These are phyloP conservation scores for Drosophila bipectinata DNA, from an alignment of 1,140 invertebrate genomes.

Conservation along the genomic window DNA sequence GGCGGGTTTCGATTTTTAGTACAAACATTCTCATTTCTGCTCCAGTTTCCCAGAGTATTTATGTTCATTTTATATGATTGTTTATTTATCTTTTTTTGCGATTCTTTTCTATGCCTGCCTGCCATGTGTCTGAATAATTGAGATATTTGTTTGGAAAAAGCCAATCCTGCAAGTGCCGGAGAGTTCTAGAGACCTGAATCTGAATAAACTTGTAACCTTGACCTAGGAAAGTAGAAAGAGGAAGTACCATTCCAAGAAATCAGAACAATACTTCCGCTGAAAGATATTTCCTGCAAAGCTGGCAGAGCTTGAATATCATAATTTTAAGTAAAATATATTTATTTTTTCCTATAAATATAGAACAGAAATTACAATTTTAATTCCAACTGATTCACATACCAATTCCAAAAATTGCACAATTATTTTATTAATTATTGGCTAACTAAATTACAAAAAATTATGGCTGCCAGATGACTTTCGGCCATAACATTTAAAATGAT, in stretches of 20 bases:
- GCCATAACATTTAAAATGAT: neutral
- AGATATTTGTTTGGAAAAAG: slow-evolving; percentile 29
- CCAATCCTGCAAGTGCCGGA: neutral
- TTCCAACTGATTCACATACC: too few relatives aligned
- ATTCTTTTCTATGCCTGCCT: slow-evolving; percentile 9
- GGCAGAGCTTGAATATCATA: too few relatives aligned
- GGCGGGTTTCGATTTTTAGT: slow-evolving; percentile 36
- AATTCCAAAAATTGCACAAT: neutral
- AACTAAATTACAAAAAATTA: neutral
- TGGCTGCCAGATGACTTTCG: neutral
- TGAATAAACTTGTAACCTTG: slow-evolving; percentile 14
- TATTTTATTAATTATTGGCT: slow-evolving; percentile 1
- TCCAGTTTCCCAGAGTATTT: slow-evolving; percentile 18
- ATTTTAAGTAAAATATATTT: too few relatives aligned
- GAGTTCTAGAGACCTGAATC: neutral
- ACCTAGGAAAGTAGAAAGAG: neutral
- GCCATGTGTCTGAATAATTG: slow-evolving; percentile 31
- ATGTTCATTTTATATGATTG: slow-evolving; percentile 15
- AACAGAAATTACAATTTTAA: too few relatives aligned
- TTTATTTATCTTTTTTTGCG: slow-evolving; percentile 12
- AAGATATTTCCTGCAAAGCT: neutral
- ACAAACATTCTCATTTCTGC: slow-evolving; percentile 20
- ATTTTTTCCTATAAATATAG: too few relatives aligned
- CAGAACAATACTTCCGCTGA: neutral
- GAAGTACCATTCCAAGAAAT: neutral